Conservation (phyloP, 53 echinoderm and acorn worm species). For the Zoroaster sp. region DNA sequence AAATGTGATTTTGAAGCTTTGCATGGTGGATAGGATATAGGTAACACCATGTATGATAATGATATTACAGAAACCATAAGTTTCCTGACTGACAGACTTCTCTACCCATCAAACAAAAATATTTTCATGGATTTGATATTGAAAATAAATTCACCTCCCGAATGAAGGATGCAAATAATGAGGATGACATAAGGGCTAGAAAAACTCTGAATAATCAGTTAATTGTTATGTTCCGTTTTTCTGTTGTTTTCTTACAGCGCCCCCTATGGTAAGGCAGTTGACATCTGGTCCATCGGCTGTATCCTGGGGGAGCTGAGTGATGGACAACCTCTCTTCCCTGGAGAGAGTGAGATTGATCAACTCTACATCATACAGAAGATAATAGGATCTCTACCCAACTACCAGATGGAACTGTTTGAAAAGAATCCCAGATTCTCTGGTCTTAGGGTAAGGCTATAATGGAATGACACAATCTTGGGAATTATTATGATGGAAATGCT, state of each 20-base stretch:
- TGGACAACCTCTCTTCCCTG: constrained; percentile 93
- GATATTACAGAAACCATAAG: too few relatives aligned
- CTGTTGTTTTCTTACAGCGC: constrained; percentile 51
- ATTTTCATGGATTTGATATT: too few relatives aligned
- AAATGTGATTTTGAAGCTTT: too few relatives aligned
- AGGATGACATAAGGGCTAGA: not conserved
- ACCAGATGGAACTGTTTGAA: constrained; percentile 96
- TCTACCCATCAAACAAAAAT: too few relatives aligned
- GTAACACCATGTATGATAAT: too few relatives aligned
- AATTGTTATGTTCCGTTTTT: not conserved
- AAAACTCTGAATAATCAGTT: not conserved
- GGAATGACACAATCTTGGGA: too few relatives aligned
- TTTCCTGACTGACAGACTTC: too few relatives aligned
- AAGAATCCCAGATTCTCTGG: constrained; percentile 94
- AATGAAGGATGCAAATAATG: not conserved
- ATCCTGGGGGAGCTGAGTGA: constrained; percentile 95
- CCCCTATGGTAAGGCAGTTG: constrained; percentile 95
- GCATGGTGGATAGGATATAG: too few relatives aligned
- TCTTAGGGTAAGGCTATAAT: constrained; percentile 85
- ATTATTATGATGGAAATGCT: too few relatives aligned
- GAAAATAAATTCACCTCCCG: too few relatives aligned
- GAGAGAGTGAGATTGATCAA: constrained; percentile 98
- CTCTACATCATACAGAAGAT: constrained; percentile 96
- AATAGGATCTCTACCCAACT: constrained; percentile 80
- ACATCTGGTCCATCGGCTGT: constrained; percentile 97